A percentile compares a stretch with the other conserved stretches of the same genome.
Conservation (phyloP, 1,140 invertebrate species). For the Melitaea cinxia region DNA sequence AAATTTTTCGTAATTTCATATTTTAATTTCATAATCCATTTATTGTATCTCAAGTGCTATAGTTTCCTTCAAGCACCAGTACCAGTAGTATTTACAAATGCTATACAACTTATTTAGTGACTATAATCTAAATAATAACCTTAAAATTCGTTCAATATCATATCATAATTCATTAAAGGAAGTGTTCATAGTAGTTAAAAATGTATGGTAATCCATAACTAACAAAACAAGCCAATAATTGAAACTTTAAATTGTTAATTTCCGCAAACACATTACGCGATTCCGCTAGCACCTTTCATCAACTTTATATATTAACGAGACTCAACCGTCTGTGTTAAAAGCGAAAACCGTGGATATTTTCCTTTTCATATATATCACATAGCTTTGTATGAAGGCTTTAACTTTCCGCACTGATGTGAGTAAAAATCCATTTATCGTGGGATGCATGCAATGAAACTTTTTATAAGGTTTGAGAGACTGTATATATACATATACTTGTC, state of each 20-base stretch:
- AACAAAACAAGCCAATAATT: constrained; percentile 4
- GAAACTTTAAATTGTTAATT: background rate
- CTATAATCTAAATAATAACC: no score
- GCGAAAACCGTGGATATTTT: constrained; percentile 2
- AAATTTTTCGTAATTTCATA: no score
- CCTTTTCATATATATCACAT: constrained; percentile 19
- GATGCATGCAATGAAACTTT: constrained; percentile 39
- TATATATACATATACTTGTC: constrained; percentile 44
- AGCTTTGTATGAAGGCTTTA: constrained; percentile 21
- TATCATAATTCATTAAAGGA: no score
- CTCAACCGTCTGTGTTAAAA: constrained; percentile 10
- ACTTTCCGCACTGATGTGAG: constrained; percentile 24
- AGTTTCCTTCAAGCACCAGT: no score
- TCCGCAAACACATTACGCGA: constrained; percentile 1
- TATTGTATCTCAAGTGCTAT: no score
- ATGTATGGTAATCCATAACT: background rate
- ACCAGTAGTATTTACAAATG: no score
- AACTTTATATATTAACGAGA: constrained; percentile 10
- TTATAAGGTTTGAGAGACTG: constrained; percentile 36
- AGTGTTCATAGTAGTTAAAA: background rate
- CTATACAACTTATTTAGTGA: no score
- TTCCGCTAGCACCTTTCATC: background rate
- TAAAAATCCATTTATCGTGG: constrained; percentile 37
- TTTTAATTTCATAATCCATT: no score
- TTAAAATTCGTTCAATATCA: no score